Base-by-base conservation (phyloP, 2,113 vertebrate genomes). In the Pycnonotus jocosus region DNA sequence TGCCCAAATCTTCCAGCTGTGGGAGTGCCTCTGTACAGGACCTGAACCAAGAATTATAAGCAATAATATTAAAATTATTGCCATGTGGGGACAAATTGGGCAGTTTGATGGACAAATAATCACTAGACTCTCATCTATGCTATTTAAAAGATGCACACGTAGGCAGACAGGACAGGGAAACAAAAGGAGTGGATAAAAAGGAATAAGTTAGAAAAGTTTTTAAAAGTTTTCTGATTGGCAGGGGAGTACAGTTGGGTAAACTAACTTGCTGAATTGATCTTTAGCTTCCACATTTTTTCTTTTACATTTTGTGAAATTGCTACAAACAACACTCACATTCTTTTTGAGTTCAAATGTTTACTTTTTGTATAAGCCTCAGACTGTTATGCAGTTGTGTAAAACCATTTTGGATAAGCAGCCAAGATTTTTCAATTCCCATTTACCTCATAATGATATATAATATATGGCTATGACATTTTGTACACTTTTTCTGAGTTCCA, bases 401-500 rank as follows among this genome's bases (percentile, higher is more conserved):
- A 96, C 45, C 74, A 66, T 93, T 94, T 88, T 90, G 83, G 51
- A 90, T 84, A 92, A 88, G 53, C 50, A 95, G 66, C 57, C 44
- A 90, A 91, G 94, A 89, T 30, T 61, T n/a, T 61, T 96, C 86
- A 72, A 66, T 89, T 96, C 38, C 48, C 40, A 91, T 74, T 95
- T 94, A 53, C 25, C 48, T 56, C 38, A 88, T 81, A 96, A 96
- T 96, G 57, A 72, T 64, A 81, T 31, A 37, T 91, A 96, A 96
- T 92, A 81, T 25, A 62, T 30, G 15, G 64, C 91, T 97, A 93
- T 89, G 54, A 89, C 79, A 94, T 53, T 72, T 15, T 85, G 82
- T 94, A 47, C 71, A 93, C 71, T 96, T 97, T 94, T 66, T 91
- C 84, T 81, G 48, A 72, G 53, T 92, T 87, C 33, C 30, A 90